Conservation (phyloP, 1,140 invertebrate species). For the Sarcophaga peregrina region DNA sequence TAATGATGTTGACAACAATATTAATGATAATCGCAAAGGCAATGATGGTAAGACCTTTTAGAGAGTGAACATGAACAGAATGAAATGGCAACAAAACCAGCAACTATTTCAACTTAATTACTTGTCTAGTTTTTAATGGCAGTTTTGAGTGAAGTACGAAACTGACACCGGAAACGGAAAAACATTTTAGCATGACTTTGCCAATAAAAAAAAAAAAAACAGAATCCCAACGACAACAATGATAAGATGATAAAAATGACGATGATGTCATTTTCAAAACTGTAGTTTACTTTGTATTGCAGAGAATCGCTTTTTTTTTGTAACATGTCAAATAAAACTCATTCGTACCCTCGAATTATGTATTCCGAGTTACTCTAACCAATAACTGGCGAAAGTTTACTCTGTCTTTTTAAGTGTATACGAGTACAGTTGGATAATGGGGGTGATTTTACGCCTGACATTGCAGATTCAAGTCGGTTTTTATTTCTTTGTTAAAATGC, state of each 20-base stretch:
- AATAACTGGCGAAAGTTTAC: not conserved
- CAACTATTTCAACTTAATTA: constrained; percentile 16
- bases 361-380: not conserved
- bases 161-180: constrained; percentile 21
- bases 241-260: not conserved
- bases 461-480: too few species aligned
- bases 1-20: not conserved
- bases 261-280: constrained; percentile 1
- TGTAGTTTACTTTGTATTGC: not conserved
- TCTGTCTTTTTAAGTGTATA: not conserved
- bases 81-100: not conserved
- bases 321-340: not conserved
- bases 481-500: not conserved
- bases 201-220: not conserved
- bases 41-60: too few species aligned
- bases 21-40: not conserved
- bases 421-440: not conserved
- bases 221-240: not conserved
- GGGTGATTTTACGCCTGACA: not conserved
- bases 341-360: not conserved
- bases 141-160: constrained; percentile 4
- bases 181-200: constrained; percentile 24
- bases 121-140: constrained; percentile 24
- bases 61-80: too few species aligned
- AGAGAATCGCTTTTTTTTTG: not conserved